Base-by-base conservation (phyloP, 2,888 invertebrate genomes). In the Branchellion lobata region DNA sequence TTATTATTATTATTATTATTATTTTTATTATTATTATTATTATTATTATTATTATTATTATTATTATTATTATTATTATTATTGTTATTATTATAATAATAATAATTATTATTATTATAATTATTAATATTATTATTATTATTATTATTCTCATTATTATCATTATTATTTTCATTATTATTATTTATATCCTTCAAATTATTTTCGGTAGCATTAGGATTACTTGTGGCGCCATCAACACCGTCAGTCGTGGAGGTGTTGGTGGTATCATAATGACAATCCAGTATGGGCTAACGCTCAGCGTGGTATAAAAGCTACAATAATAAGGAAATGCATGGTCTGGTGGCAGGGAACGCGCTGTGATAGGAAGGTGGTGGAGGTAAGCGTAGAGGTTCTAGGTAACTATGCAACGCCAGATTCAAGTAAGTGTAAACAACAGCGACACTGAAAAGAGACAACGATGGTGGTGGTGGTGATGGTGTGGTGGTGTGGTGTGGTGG, bases 71-170 rank as follows among this genome's bases (percentile, higher is more conserved):
- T 69, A 69, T 29, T 69, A 69, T 69, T 69, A 21, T 69, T 5
- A 69, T 69, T 69, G 31, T 24, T 69, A 8, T 69, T 65, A 65
- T 27, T 65, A 65, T 65, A 14, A 65, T 65, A 8, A 65, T 65
- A 14, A 65, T 65, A 8, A 24, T 65, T 65, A 65, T 27, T 65
- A 65, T 65, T 65, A 65, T 40, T 40, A 29, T 47, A 2, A 73
- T 0, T 34, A 27, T 73, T 73, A 40, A 21, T 36, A 73, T 40
- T 36, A 40, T 33, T 34, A 36, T 73, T 73, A 73, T 73, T 34
- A 27, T 31, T 18, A 53, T 53, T 53, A 75, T 51, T 31, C 14
- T 27, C 33, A 51, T 5, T 53, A 75, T 53, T 31, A 36, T 24
- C n/a, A 73, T 40, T 27, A 36, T 0, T 40, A 36, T 14, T 14